Conservation (phyloP, 2,797 vertebrate species). For the Echiichthys vipera region DNA sequence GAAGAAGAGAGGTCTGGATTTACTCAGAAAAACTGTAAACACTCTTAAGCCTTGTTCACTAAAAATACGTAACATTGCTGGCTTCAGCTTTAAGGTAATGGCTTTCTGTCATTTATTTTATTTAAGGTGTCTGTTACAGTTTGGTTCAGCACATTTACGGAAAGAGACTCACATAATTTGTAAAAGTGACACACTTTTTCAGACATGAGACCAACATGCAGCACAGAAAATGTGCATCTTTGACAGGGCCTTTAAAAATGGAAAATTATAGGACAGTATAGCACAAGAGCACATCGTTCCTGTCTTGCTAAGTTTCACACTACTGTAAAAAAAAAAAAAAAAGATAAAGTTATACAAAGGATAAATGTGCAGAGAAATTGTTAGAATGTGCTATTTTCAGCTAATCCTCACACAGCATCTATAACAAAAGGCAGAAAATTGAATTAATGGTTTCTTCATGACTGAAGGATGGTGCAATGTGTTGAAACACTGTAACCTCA, state of each 20-base stretch:
- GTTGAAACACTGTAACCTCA: conserved; percentile 31
- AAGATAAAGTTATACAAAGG: not conserved
- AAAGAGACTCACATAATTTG: not conserved
- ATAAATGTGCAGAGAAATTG: conserved; percentile 2
- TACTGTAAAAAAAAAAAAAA: conserved; percentile 3
- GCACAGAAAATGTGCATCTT: not conserved
- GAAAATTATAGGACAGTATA: too few relatives aligned
- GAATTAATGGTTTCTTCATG: conserved; percentile 28
- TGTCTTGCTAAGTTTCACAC: not conserved
- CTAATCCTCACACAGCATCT: conserved; percentile 13
- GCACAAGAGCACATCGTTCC: not conserved
- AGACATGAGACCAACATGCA: too few relatives aligned
- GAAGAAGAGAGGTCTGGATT: too few relatives aligned
- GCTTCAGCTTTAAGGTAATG: not conserved
- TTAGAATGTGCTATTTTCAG: not conserved
- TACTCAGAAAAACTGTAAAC: too few relatives aligned
- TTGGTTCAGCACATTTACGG: not conserved
- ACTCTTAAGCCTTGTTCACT: not conserved
- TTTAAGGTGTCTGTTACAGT: not conserved
- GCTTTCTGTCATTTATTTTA: not conserved
- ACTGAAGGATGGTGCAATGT: conserved; percentile 54
- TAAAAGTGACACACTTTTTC: not conserved
- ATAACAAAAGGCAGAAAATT: conserved; percentile 10
- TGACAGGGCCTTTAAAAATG: not conserved
- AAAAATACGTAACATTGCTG: not conserved